Evolutionary conservation across 2,888 invertebrate genomes (phyloP).

Genomic region (Xestia ashworthii): DNA sequence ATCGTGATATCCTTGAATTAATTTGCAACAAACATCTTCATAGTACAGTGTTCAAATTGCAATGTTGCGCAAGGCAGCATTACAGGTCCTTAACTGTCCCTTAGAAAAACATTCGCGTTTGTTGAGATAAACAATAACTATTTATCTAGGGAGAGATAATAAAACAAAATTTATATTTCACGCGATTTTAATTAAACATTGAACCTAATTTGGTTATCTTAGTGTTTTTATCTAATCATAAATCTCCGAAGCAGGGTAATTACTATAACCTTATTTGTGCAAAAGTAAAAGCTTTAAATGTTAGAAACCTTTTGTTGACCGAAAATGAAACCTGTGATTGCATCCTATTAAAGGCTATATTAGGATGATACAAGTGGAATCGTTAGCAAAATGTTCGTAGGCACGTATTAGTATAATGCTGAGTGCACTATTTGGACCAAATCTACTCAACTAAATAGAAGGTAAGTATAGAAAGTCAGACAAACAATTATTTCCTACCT

Average conservation of each 20-base stretch:
- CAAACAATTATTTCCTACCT: neutral
- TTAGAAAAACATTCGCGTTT: conserved; percentile 43
- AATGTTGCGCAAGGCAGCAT: conserved; percentile 46
- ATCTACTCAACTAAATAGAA: neutral
- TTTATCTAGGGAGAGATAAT: conserved; percentile 35
- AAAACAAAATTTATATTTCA: conserved; percentile 48
- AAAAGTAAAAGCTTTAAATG: conserved; percentile 17
- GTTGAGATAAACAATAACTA: conserved; percentile 27
- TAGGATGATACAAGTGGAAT: neutral
- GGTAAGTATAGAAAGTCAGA: neutral
- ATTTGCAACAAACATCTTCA: conserved; percentile 54
- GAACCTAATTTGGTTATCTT: conserved; percentile 52
- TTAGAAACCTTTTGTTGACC: conserved; percentile 16
- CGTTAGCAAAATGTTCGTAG: neutral
- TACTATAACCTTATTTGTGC: conserved; percentile 42
- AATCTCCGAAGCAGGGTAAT: conserved; percentile 43
- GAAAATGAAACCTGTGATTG: conserved; percentile 1
- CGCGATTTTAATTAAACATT: conserved; percentile 40
- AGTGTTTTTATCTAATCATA: conserved; percentile 31
- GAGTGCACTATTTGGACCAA: neutral
- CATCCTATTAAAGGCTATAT: neutral
- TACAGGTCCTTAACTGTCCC: conserved; percentile 26
- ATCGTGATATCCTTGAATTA: conserved; percentile 46
- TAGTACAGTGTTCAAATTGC: conserved; percentile 17
- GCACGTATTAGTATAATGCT: conserved; percentile 9